Evolutionary conservation across 1,140 invertebrate species (phyloP).

Genomic region (Dendrolimus kikuchii): DNA sequence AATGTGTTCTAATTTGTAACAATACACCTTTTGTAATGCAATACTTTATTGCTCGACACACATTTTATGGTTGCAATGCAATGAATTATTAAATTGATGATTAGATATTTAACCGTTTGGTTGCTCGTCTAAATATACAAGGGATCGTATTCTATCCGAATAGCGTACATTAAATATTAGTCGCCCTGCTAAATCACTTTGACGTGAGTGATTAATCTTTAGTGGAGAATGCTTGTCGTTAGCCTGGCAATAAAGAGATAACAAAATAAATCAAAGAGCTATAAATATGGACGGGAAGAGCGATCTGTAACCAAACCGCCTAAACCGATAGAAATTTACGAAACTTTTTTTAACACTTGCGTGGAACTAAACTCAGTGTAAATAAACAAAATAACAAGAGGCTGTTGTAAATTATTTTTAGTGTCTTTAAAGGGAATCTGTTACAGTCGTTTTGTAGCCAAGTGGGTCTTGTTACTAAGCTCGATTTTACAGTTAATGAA

Average conservation of each 20-base stretch:
- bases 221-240: conserved; percentile 64
- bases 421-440: conserved; percentile 40
- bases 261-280: conserved; percentile 69
- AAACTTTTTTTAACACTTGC: conserved; percentile 54
- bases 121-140: conserved; percentile 51
- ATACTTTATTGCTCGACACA: conserved; percentile 15
- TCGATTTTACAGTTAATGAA: conserved; percentile 10
- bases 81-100: conserved; percentile 31
- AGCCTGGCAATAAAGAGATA: conserved; percentile 66
- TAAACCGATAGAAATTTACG: conserved; percentile 57
- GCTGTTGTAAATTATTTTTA: conserved; percentile 61
- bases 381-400: conserved; percentile 60
- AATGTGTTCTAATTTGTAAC: conserved; percentile 9
- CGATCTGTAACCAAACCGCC: conserved; percentile 59
- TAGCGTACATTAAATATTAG: conserved; percentile 66
- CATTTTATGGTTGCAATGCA: conserved; percentile 14
- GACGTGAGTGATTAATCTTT: conserved; percentile 66
- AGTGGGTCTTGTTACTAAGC: conserved; percentile 18
- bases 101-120: conserved; percentile 45
- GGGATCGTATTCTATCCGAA: conserved; percentile 58
- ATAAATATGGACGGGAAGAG: conserved; percentile 60
- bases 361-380: conserved; percentile 44
- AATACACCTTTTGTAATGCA: conserved; percentile 11
- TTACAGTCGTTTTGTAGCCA: conserved; percentile 43
- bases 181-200: conserved; percentile 67